Evolutionary conservation across 2,888 invertebrate genomes (phyloP), one percentile per base, ranked within the genome.

Genomic region (Melinaea marsaeus): DNA sequence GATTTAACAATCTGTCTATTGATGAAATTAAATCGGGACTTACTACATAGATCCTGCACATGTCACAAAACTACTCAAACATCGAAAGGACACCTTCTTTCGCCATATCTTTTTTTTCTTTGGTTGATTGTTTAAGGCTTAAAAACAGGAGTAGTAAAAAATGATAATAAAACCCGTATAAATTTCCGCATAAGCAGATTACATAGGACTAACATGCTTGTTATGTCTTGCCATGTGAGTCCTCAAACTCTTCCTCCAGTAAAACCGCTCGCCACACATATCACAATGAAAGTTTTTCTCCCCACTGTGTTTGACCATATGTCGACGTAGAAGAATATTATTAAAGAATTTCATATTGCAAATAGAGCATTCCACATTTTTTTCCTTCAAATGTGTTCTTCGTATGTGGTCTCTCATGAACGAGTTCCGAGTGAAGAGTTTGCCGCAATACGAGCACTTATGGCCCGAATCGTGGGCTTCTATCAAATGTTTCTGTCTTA

Each of bases 231-330:
- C 86, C 76, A 92, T 87, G 69, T 94, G 94, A 0, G 91, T 91
- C 13, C 91, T 89, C 42, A 94, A 78, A 71, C 93, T 92, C 61
- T 93, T 93, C 62, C 92, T 87, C 79, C 93, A 93, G 48, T 92
- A 91, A 68, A 93, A 92, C 70, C 92, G 86, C 66, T 92, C 92
- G 0, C 92, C 92, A 63, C 94, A 94, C 2, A 92, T 80, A 57
- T 93, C 92, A 67, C 94, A 93, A 59, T 93, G 91, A 65, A 92
- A 92, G 57, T 89, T 90, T 62, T 91, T 91, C 48, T 92, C 92
- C 2, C 92, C 92, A 54, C 90, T 90, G 62, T 90, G 90, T 58
- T 88, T 90, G 0, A 88, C 84, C 88, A 90, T 88, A 58, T 90
- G 90, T 1, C 88, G 73, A 47, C 85, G 79, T 7, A 89, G 62